Evolutionary conservation across 2,797 vertebrate genomes (phyloP).

Genomic region (Morus bassanus): DNA sequence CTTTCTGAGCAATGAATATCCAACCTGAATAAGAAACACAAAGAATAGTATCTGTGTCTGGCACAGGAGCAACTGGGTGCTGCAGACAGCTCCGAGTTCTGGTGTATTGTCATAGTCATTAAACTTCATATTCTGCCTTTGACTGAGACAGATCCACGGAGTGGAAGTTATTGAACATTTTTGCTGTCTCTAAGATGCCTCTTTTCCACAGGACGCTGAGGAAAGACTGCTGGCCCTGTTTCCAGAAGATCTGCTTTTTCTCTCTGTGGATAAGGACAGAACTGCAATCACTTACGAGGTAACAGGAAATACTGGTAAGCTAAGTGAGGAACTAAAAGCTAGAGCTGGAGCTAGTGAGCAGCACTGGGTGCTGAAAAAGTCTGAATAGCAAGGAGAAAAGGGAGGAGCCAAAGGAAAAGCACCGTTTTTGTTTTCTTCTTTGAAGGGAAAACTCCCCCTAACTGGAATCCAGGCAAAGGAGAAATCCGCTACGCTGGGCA

Average conservation of each 20-base stretch:
- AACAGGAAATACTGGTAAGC: neutral
- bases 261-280: constrained; percentile 78
- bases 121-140: neutral
- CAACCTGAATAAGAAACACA: neutral
- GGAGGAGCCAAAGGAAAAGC: neutral
- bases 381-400: neutral
- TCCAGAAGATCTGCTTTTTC: constrained; percentile 80
- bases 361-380: neutral
- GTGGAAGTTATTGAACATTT: neutral
- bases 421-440: neutral
- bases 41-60: neutral
- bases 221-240: constrained; percentile 84
- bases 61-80: neutral
- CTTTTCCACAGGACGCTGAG: constrained; percentile 69
- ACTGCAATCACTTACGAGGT: constrained; percentile 81
- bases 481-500: constrained; percentile 69
- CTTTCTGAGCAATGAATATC: neutral
- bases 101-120: neutral
- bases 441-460: constrained; percentile 81
- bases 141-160: neutral
- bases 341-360: neutral
- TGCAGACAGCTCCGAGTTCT: neutral
- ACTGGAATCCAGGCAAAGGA: constrained; percentile 78
- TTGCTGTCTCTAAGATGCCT: neutral
- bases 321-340: neutral